These are phyloP conservation scores for Oenanthe melanoleuca DNA, from an alignment of 2,113 vertebrate genomes.

Conservation along the genomic window DNA sequence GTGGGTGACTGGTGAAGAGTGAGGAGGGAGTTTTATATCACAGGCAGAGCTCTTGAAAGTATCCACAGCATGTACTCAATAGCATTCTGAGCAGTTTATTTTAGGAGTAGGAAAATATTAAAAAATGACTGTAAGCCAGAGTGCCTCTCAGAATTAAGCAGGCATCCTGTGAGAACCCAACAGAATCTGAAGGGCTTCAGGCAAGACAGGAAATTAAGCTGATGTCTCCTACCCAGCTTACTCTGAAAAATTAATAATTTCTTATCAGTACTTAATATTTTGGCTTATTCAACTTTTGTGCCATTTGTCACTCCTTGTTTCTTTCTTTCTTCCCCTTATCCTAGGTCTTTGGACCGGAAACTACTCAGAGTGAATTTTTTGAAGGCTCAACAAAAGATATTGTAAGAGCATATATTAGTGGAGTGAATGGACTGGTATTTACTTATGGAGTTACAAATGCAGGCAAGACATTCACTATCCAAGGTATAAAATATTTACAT, in stretches of 20 bases:
- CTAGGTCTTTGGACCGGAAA: constrained; percentile 87
- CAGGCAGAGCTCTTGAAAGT: background rate
- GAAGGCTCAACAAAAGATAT: constrained; percentile 80
- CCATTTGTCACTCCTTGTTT: background rate
- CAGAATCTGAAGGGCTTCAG: background rate
- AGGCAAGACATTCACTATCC: constrained; percentile 90
- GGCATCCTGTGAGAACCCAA: background rate
- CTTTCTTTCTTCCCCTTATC: background rate
- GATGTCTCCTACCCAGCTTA: background rate
- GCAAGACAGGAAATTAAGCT: background rate
- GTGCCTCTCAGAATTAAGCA: background rate
- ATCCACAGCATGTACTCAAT: background rate
- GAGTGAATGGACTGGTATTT: constrained; percentile 85
- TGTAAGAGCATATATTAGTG: constrained; percentile 77
- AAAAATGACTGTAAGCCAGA: background rate
- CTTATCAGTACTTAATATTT: background rate
- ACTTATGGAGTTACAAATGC: constrained; percentile 91
- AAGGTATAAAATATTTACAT: constrained; percentile 74
- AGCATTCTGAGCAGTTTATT: background rate
- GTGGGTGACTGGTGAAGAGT: background rate
- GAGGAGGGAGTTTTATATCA: background rate
- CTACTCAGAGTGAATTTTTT: constrained; percentile 82
- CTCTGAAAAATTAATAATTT: background rate
- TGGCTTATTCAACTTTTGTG: background rate
- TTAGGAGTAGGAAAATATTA: background rate